A percentile compares a stretch with the other conserved stretches of the same genome.
Evolutionary conservation across 2,888 invertebrate genomes (phyloP).

Genomic region (Acronicta alni): DNA sequence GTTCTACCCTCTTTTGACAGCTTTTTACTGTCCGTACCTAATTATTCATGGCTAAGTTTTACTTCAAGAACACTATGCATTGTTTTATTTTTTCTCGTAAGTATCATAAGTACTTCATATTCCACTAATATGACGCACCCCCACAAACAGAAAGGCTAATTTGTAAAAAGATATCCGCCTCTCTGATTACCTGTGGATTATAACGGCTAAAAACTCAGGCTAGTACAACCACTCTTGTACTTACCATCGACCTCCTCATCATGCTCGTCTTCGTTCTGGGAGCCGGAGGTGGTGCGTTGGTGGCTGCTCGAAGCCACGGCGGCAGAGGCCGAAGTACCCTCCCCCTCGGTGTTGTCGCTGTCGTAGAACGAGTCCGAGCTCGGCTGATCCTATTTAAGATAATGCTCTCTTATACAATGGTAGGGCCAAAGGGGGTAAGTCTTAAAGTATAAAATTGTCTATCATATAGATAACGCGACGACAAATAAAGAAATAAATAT

Average conservation of each 20-base stretch:
- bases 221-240: slow-evolving; percentile 22
- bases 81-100: too few relatives aligned
- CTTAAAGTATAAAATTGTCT: too few relatives aligned
- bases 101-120: too few relatives aligned
- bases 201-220: too few relatives aligned
- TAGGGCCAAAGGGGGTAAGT: background rate
- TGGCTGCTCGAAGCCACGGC: slow-evolving; percentile 75
- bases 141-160: too few relatives aligned
- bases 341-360: slow-evolving; percentile 94
- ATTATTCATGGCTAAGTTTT: background rate
- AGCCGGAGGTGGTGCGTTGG: slow-evolving; percentile 84
- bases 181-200: too few relatives aligned
- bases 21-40: background rate
- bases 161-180: too few relatives aligned
- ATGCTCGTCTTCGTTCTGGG: slow-evolving; percentile 90
- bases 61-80: too few relatives aligned
- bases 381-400: slow-evolving; percentile 91
- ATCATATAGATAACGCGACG: too few relatives aligned
- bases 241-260: slow-evolving; percentile 91
- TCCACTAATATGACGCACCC: too few relatives aligned
- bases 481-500: too few relatives aligned
- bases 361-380: slow-evolving; percentile 97
- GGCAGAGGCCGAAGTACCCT: slow-evolving; percentile 81
- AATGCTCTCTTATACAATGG: background rate
- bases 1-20: background rate